phyloP scores from a whole-genome alignment of 2,797 vertebrate genomes.

The Pangasius djambal region DNA sequence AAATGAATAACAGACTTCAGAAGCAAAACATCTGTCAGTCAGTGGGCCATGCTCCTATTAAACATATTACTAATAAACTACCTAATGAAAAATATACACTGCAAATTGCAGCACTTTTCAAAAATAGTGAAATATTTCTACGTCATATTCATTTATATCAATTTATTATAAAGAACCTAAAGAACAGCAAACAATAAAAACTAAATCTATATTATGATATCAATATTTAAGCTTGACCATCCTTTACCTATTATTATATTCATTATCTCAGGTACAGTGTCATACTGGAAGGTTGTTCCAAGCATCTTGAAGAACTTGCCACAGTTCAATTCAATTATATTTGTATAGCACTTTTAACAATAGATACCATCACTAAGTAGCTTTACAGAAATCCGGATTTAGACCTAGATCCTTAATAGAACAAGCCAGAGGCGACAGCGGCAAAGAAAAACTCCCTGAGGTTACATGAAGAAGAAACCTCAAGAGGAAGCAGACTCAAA shows the following conservation, averaged over 20 bases:
- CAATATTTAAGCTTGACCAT: background rate
- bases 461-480: background rate
- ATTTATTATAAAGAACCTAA: background rate
- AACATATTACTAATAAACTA: background rate
- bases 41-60: background rate
- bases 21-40: conserved; percentile 7
- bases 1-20: conserved; percentile 6
- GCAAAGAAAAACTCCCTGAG: background rate
- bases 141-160: background rate
- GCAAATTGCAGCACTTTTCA: background rate
- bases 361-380: background rate
- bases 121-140: background rate
- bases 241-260: background rate
- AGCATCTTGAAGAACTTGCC: background rate
- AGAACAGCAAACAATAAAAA: background rate
- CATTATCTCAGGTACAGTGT: background rate
- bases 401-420: background rate
- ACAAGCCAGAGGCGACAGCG: background rate
- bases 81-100: background rate
- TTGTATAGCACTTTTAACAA: conserved; percentile 9
- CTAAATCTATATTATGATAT: background rate
- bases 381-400: conserved; percentile 19
- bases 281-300: background rate
- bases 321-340: background rate
- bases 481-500: background rate